phyloP scores from a whole-genome alignment of 2,797 vertebrate species.

The Gallinago nigripennis region DNA sequence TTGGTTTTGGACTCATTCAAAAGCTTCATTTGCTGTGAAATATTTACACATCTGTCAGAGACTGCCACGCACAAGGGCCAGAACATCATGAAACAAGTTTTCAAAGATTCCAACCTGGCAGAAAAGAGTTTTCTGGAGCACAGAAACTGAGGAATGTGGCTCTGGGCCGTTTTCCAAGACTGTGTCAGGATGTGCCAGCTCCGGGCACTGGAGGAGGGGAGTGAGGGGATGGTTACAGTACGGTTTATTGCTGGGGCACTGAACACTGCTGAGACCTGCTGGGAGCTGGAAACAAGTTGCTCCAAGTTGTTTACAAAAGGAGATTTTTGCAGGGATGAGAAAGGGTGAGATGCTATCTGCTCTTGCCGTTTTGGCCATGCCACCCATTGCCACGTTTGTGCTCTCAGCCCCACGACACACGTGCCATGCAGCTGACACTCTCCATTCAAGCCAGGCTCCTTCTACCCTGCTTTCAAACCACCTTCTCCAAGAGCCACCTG shows the following conservation, averaged over 20 bases:
- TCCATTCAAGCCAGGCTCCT: background rate
- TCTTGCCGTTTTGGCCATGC: rapidly evolving
- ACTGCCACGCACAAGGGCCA: background rate
- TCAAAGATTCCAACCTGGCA: background rate
- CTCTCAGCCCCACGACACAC: background rate
- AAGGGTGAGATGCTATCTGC: background rate
- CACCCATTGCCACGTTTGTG: rapidly evolving
- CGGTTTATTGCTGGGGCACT: background rate
- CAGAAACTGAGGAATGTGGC: background rate
- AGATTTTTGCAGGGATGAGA: background rate
- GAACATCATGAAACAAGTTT: background rate
- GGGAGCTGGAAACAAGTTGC: background rate
- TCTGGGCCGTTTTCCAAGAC: background rate
- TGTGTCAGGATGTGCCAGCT: background rate
- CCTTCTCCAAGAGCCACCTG: background rate
- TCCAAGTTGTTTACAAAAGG: background rate
- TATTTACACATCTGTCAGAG: background rate
- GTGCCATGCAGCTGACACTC: background rate
- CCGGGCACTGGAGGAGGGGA: background rate
- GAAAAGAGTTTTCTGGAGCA: background rate
- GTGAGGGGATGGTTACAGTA: background rate
- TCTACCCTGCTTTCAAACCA: background rate
- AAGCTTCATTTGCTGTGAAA: background rate
- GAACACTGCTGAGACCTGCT: background rate
- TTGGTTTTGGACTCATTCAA: background rate